These are phyloP conservation scores for Pipistrellus pipistrellus DNA, from an alignment of 2,797 vertebrate species.

Conservation along the genomic window DNA sequence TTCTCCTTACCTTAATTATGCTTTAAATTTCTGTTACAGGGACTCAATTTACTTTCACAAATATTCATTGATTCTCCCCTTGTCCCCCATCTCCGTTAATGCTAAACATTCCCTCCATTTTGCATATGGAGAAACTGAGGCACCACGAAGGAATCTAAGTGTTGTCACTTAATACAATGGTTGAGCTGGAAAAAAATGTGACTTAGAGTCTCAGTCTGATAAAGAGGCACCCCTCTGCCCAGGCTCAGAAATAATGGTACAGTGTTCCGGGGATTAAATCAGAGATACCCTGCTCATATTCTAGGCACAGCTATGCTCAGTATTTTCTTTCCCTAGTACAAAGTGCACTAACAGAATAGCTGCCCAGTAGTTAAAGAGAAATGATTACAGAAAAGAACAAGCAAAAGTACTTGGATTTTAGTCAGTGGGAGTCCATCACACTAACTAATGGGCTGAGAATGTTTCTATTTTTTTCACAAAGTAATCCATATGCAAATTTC, in stretches of 20 bases:
- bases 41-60: slow-evolving; percentile 78
- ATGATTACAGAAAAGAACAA: slow-evolving; percentile 83
- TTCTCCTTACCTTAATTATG: slow-evolving; percentile 82
- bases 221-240: not conserved
- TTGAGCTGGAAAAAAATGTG: not conserved
- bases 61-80: slow-evolving; percentile 73
- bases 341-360: slow-evolving; percentile 70
- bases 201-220: not conserved
- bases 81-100: not conserved
- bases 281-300: slow-evolving; percentile 40
- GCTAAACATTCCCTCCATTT: not conserved
- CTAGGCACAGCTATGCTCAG: slow-evolving; percentile 66
- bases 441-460: slow-evolving; percentile 85
- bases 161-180: not conserved
- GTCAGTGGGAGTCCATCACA: slow-evolving; percentile 83
- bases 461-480: slow-evolving; percentile 84
- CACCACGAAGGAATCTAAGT: not conserved
- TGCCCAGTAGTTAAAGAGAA: slow-evolving; percentile 71
- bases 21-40: slow-evolving; percentile 75
- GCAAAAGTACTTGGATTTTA: slow-evolving; percentile 81
- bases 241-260: slow-evolving; percentile 1
- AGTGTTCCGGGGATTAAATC: slow-evolving; percentile 44
- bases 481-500: slow-evolving; percentile 87
- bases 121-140: slow-evolving; percentile 78
- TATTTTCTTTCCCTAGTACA: slow-evolving; percentile 63